These are phyloP conservation scores for Frankliniella fusca DNA, from an alignment of 2,888 invertebrate species.

Conservation along the genomic window DNA sequence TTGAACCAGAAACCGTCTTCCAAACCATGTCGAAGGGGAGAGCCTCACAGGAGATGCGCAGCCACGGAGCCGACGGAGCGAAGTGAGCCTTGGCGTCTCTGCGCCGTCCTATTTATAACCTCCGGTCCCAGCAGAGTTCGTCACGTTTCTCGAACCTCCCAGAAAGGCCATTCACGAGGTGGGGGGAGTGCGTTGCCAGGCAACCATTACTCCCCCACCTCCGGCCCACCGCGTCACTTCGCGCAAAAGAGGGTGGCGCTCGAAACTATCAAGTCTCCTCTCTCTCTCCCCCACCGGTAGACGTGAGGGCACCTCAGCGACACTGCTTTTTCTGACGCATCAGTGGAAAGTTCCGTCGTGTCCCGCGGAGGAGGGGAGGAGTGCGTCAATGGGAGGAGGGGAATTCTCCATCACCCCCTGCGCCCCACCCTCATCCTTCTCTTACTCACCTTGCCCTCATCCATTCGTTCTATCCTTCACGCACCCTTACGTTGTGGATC, in stretches of 20 bases:
- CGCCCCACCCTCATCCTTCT: background rate
- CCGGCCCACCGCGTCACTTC: background rate
- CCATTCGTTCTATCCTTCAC: too few species aligned
- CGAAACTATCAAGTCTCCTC: background rate
- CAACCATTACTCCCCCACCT: background rate
- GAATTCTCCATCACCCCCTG: background rate
- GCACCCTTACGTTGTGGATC: too few species aligned
- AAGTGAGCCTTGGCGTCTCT: background rate
- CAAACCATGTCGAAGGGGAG: background rate
- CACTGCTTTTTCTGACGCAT: background rate
- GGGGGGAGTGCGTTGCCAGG: background rate
- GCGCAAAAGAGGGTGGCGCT: background rate
- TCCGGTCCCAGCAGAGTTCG: background rate
- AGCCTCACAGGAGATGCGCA: background rate
- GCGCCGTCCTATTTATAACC: background rate
- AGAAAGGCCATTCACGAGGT: background rate
- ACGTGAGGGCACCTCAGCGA: background rate
- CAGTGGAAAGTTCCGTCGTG: background rate
- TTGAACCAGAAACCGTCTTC: background rate
- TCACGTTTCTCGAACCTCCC: slow-evolving; percentile 17
- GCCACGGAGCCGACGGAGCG: background rate
- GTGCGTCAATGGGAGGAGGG: background rate
- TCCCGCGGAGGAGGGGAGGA: background rate
- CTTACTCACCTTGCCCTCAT: too few species aligned
- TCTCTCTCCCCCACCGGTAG: background rate